phyloP scores from a whole-genome alignment of 1,140 invertebrate species.

The Camponotus vicinus region DNA sequence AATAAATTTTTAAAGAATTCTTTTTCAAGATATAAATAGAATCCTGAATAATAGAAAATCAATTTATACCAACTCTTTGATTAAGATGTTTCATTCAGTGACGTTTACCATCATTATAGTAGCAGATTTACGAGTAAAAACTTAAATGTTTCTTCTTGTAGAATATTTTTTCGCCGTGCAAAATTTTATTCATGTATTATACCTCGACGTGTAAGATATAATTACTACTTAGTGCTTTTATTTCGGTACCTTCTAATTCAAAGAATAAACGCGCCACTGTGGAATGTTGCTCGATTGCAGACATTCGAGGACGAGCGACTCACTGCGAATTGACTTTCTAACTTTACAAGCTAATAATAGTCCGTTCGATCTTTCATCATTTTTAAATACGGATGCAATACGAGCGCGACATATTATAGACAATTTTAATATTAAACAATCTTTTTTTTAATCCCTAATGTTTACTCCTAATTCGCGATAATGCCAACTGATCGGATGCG shows the following conservation, averaged over 20 bases:
- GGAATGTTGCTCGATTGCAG: slow-evolving; percentile 51
- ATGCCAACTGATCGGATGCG: not conserved
- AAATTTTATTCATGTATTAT: slow-evolving; percentile 1
- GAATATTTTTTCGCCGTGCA: not conserved
- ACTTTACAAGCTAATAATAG: slow-evolving; percentile 48
- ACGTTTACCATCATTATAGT: not conserved
- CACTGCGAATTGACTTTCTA: slow-evolving; percentile 34
- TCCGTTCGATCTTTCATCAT: slow-evolving; percentile 12
- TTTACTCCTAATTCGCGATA: not conserved
- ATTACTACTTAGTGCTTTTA: not conserved
- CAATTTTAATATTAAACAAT: not conserved
- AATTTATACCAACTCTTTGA: not conserved
- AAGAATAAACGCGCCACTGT: slow-evolving; percentile 29
- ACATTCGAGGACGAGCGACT: slow-evolving; percentile 39
- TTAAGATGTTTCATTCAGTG: not conserved
- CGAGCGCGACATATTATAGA: not conserved
- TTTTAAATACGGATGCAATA: slow-evolving; percentile 20
- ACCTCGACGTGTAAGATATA: not conserved
- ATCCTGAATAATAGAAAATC: not conserved
- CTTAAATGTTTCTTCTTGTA: not conserved
- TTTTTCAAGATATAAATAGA: too few relatives aligned
- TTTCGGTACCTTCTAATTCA: slow-evolving; percentile 43
- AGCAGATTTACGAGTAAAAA: not conserved
- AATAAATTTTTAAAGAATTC: too few relatives aligned
- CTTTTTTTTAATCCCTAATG: not conserved